phyloP scores from a whole-genome alignment of 2,113 vertebrate genomes.

The Elephas maximus region DNA sequence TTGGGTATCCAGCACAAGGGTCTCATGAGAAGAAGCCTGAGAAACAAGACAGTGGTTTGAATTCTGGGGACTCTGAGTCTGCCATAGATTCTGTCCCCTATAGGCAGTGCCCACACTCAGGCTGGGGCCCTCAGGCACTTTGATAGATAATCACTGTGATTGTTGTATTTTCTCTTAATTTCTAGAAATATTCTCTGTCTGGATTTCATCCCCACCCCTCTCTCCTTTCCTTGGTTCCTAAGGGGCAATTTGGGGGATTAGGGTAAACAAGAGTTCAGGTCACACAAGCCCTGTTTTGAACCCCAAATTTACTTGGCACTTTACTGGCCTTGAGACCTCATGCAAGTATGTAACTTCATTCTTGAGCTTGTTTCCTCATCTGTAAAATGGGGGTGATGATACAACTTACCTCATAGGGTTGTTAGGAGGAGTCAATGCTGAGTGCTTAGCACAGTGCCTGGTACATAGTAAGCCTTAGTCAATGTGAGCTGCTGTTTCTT shows the following conservation, averaged over 20 bases:
- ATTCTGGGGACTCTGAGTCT: neutral
- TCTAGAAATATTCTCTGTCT: neutral
- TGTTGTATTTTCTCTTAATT: neutral
- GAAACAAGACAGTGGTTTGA: neutral
- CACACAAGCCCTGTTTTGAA: neutral
- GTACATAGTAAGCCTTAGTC: fast-evolving
- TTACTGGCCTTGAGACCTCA: neutral
- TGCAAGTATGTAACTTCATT: neutral
- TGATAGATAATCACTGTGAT: neutral
- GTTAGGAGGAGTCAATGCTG: neutral
- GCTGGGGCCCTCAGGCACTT: neutral
- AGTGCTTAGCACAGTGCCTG: fast-evolving
- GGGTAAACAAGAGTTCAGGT: neutral
- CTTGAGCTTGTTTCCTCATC: neutral
- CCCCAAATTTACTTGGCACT: neutral
- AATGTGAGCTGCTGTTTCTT: neutral
- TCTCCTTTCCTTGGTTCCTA: neutral
- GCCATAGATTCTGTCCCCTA: neutral
- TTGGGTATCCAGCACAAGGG: neutral
- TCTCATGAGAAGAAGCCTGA: neutral
- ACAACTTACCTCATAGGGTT: neutral
- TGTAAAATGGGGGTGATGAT: neutral
- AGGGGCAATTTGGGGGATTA: neutral
- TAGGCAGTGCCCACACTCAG: neutral
- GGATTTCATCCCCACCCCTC: neutral